Base-by-base conservation (phyloP, 2,888 invertebrate species). In the Limnephilus auricula region DNA sequence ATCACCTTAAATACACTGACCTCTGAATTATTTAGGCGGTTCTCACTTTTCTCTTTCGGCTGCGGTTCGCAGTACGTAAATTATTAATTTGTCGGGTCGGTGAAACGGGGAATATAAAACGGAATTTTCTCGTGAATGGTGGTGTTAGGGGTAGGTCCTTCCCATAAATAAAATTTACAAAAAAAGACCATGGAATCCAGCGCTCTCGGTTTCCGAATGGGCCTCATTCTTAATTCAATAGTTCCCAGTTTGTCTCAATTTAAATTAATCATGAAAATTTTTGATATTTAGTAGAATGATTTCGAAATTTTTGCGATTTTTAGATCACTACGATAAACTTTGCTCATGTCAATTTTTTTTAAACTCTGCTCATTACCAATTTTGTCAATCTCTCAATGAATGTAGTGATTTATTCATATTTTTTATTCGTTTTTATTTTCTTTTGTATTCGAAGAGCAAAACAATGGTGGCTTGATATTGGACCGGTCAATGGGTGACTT, bases 71-170 rank as follows among this genome's bases (percentile, higher is more conserved):
- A 40, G 40, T 85, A 37, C 40, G 37, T 85, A 85, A 85, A 85
- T 85, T 85, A 85, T 85, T 85, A 85, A 85, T 85, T 85, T 40
- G 45, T 34, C 40, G 40, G 85, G n/a, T 40, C 85, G 40, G 40
- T 40, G 40, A 85, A 85, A 85, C 40, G 85, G 31, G 37, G 25
- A 45, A 15, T 34, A 30, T 37, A 40, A 85, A 85, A 25, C 40
- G 85, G n/a, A 85, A 85, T 85, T 84, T 40, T 25, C 65, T 65
- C 50, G 25, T 25, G 65, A 40, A 34, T 40, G 40, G 85, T 40
- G 85, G 40, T 25, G 34, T 45, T 85, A n/a, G 80, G n/a, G 37
- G 45, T 37, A 65, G 65, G 65, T 65, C 25, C 25, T 25, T n/a
- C 25, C 25, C 25, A 65, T 65, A 85, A 85, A 37, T 85, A 85